These are phyloP conservation scores for Polyergus mexicanus DNA, from an alignment of 1,140 invertebrate genomes.

Conservation along the genomic window DNA sequence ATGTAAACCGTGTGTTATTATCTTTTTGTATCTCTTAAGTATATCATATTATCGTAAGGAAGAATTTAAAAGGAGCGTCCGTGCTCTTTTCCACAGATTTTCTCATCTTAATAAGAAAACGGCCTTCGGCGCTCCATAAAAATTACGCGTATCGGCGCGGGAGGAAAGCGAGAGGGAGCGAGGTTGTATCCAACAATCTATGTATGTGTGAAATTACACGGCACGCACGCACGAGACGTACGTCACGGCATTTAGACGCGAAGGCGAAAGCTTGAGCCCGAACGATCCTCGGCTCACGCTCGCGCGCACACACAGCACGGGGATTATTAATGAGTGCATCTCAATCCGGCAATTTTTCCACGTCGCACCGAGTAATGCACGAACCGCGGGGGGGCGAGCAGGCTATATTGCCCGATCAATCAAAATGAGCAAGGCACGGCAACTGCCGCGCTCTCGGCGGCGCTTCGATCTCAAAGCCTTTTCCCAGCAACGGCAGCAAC, in stretches of 20 bases:
- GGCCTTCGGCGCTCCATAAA: conserved; percentile 49
- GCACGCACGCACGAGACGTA: conserved; percentile 31
- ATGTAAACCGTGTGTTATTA: not conserved
- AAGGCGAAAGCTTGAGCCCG: conserved; percentile 50
- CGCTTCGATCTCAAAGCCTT: conserved; percentile 69
- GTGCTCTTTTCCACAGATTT: not conserved
- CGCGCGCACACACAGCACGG: conserved; percentile 57
- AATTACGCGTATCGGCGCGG: conserved; percentile 58
- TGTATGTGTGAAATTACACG: conserved; percentile 10
- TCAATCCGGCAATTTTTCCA: conserved; percentile 86
- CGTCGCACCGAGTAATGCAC: conserved; percentile 84
- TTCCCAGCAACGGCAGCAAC: conserved; percentile 59
- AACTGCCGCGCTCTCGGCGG: conserved; percentile 72
- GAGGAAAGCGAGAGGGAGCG: conserved; percentile 2
- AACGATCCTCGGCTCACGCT: conserved; percentile 20
- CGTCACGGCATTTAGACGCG: conserved; percentile 67
- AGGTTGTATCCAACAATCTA: conserved; percentile 20
- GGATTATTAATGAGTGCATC: conserved; percentile 86
- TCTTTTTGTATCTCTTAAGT: not conserved
- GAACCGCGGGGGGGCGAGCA: conserved; percentile 84
- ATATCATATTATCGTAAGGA: not conserved
- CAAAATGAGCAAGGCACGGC: conserved; percentile 82
- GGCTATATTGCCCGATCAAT: conserved; percentile 86
- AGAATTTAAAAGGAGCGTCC: conserved; percentile 1
- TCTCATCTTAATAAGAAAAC: conserved; percentile 34